Evolutionary conservation across 2,888 invertebrate genomes (phyloP), one percentile per base, ranked within the genome.

Genomic region (Megamerina dolium): DNA sequence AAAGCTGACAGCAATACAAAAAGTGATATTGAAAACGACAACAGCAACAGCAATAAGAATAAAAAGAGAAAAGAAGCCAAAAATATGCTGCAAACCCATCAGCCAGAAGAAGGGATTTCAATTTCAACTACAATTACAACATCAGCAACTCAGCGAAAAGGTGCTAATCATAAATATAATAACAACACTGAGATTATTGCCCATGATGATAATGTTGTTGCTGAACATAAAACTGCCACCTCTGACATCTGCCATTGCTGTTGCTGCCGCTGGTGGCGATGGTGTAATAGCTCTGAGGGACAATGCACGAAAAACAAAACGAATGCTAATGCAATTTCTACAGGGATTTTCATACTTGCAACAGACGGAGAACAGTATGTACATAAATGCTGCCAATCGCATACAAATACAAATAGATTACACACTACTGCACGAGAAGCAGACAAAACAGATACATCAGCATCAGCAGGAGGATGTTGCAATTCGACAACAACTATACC

Each of bases 311-410:
- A 4, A n/a, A 29, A 4, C 32, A 26, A 18, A 8, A 12, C 6
- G 4, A n/a, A 29, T 13, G 14, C 5, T 30, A 30, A n/a, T 30
- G 44, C 48, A 49, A 38, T 30, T 40, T 49, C 51, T 57, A 44
- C 47, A 56, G 57, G 53, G 46, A 52, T 42, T 51, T 35, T 43
- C 42, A 41, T 48, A 41, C 37, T 46, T n/a, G 12, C n/a, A 46
- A 41, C 38, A 46, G 35, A 17, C 16, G 20, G 27, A 43, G 43
- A 41, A 50, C 44, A 43, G 32, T 19, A 41, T 23, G 39, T 8
- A 37, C 23, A 30, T 29, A 35, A 41, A 47, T 38, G 50, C 52
- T 52, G 52, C 50, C 52, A 51, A 46, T 45, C 45, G 45, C n/a
- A 14, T 32, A 31, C 40, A 16, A 33, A 40, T 26, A n/a, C 17